These are phyloP conservation scores for Prionace glauca DNA, from an alignment of 2,797 vertebrate genomes.

Conservation along the genomic window DNA sequence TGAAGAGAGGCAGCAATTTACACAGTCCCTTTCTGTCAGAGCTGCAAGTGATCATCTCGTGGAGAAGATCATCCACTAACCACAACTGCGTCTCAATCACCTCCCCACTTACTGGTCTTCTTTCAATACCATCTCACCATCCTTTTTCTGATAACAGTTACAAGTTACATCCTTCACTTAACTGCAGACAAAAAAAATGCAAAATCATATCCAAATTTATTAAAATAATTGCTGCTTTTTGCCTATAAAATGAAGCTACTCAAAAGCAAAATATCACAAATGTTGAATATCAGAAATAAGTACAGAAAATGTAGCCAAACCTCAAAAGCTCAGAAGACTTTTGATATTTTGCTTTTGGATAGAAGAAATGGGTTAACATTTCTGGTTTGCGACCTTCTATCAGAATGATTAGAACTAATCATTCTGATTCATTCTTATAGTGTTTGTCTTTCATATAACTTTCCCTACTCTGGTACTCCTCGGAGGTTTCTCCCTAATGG, in stretches of 20 bases:
- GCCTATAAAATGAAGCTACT: not conserved
- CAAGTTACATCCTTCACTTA: not conserved
- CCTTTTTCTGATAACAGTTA: not conserved
- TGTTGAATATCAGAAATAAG: too few species aligned
- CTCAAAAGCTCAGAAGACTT: too few species aligned
- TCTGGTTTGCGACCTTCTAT: too few species aligned
- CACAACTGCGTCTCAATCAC: not conserved
- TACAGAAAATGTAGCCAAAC: too few species aligned
- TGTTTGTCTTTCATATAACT: not conserved
- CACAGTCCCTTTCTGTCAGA: not conserved
- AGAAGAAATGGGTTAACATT: too few species aligned
- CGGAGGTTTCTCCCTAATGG: not conserved
- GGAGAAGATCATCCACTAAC: not conserved
- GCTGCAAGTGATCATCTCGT: not conserved
- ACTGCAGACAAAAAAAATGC: not conserved
- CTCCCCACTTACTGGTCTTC: not conserved
- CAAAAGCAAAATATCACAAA: too few species aligned
- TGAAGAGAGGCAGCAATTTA: not conserved
- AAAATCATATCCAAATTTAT: not conserved
- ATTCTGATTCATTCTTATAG: not conserved
- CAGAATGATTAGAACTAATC: too few species aligned
- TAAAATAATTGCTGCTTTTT: not conserved
- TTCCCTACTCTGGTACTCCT: not conserved
- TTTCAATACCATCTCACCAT: not conserved
- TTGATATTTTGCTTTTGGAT: too few species aligned